phyloP scores from a whole-genome alignment of 2,888 invertebrate genomes.

The Aphelenchoides bicaudatus region DNA sequence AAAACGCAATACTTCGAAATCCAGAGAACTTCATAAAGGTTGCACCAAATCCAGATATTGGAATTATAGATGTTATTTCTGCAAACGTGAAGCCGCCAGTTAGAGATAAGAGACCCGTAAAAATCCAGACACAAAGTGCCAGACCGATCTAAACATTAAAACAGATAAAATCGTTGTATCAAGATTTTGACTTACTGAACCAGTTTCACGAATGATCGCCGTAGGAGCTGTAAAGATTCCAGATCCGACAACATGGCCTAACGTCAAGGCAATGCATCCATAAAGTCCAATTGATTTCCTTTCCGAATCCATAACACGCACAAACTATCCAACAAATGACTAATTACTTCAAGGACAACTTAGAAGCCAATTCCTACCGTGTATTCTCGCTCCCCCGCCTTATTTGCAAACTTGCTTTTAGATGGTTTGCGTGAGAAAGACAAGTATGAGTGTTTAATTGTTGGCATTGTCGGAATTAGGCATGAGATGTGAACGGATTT shows the following conservation, averaged over 20 bases:
- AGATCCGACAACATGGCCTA: not conserved
- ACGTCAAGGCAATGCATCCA: constrained; percentile 1
- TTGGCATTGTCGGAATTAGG: too few relatives aligned
- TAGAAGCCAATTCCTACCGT: too few relatives aligned
- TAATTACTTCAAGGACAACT: too few relatives aligned
- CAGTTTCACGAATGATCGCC: not conserved
- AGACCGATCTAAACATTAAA: constrained; percentile 2
- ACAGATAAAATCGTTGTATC: not conserved
- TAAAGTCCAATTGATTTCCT: constrained; percentile 1
- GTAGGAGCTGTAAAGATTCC: constrained; percentile 1
- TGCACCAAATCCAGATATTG: not conserved
- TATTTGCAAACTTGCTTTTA: too few relatives aligned
- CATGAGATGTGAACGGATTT: too few relatives aligned
- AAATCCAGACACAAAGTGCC: not conserved
- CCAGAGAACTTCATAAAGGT: not conserved
- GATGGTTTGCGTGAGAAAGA: too few relatives aligned
- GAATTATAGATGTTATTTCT: not conserved
- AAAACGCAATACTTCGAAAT: not conserved
- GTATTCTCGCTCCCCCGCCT: too few relatives aligned
- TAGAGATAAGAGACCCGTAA: not conserved
- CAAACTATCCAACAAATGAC: too few relatives aligned
- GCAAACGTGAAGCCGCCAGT: constrained; percentile 6
- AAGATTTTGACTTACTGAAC: not conserved
- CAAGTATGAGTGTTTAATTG: too few relatives aligned
- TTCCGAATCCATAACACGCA: too few relatives aligned